These are phyloP conservation scores for Ceyx margarethae DNA, from an alignment of 2,113 vertebrate genomes.

Conservation along the genomic window DNA sequence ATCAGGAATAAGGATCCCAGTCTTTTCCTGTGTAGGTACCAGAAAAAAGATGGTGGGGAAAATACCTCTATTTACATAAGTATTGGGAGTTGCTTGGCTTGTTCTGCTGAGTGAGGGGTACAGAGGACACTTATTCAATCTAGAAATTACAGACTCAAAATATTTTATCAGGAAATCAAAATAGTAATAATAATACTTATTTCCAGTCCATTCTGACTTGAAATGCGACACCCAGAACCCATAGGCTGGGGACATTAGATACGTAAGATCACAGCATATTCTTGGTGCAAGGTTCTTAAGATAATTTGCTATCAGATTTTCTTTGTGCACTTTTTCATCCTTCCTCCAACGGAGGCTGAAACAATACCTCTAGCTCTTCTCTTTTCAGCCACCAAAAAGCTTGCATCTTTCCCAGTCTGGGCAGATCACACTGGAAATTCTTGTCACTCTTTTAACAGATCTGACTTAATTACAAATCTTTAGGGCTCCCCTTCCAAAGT, in stretches of 20 bases:
- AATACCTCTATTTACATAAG: not conserved
- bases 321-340: not conserved
- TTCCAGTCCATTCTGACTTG: not conserved
- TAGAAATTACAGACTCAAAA: not conserved
- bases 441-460: not conserved
- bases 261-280: not conserved
- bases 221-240: not conserved
- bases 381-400: not conserved
- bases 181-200: not conserved
- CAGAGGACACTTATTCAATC: not conserved
- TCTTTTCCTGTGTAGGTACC: fast-evolving
- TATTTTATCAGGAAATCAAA: not conserved
- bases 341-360: not conserved
- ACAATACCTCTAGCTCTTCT: not conserved
- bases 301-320: not conserved
- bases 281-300: not conserved
- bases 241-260: not conserved
- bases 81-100: not conserved
- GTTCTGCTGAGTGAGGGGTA: not conserved
- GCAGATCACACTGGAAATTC: not conserved
- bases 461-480: not conserved
- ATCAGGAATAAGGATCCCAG: not conserved
- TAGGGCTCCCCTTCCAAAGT: not conserved
- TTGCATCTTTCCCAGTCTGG: not conserved
- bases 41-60: not conserved